A percentile compares a stretch with the other conserved stretches of the same genome.
Evolutionary conservation across 2,113 vertebrate species (phyloP).

Genomic region (Patagioenas fasciata): DNA sequence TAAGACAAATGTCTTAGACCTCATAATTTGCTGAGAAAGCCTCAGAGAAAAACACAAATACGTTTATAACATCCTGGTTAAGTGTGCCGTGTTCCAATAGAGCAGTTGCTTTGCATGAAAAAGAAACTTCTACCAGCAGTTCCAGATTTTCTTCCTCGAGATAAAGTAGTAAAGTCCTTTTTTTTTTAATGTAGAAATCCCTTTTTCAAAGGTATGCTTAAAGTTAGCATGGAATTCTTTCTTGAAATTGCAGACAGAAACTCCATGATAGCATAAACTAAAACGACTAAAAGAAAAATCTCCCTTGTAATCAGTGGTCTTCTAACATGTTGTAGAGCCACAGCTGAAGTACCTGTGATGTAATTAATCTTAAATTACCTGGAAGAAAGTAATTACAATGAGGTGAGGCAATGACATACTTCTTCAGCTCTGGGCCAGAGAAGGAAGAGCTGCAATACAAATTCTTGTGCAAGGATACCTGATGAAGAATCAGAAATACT

Average conservation of each 20-base stretch:
- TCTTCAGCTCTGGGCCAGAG: background rate
- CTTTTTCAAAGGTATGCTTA: background rate
- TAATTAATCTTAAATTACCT: background rate
- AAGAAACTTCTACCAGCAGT: background rate
- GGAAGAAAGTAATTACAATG: background rate
- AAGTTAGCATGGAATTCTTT: background rate
- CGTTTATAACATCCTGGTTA: background rate
- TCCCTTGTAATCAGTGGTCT: background rate
- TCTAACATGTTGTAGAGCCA: background rate
- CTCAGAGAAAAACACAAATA: background rate
- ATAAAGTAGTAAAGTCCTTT: background rate
- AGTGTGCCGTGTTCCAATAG: background rate
- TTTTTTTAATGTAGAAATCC: background rate
- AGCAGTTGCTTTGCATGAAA: background rate
- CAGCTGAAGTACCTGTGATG: background rate
- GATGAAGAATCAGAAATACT: background rate
- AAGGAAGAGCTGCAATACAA: background rate
- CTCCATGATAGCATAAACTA: background rate
- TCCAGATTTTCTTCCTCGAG: background rate
- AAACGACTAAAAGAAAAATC: background rate
- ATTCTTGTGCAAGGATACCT: background rate
- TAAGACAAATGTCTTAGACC: background rate
- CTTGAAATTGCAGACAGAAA: background rate
- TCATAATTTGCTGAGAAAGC: background rate
- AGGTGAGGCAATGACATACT: background rate